These are phyloP conservation scores for Epizoanthus scotinus DNA, from an alignment of 92 coral and sea anemone genomes.

Conservation along the genomic window DNA sequence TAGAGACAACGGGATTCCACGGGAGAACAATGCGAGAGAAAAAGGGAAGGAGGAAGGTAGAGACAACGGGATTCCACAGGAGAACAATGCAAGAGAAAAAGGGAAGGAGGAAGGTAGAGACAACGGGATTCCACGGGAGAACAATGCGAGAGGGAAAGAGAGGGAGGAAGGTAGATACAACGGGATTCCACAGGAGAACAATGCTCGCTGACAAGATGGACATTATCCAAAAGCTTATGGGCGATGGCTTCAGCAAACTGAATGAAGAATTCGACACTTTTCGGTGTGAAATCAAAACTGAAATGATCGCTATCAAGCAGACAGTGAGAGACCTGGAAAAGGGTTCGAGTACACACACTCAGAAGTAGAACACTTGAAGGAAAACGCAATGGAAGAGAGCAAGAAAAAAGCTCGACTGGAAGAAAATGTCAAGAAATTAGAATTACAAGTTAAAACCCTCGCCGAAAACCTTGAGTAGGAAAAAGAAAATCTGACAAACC, in stretches of 20 bases:
- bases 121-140: too few species aligned
- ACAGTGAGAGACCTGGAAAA: conserved; percentile 22
- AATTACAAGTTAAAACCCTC: conserved; percentile 8
- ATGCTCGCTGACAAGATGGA: too few species aligned
- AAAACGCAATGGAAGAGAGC: neutral
- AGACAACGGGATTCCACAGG: too few species aligned
- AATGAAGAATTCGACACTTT: conserved; percentile 25
- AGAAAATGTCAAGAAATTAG: neutral
- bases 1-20: too few species aligned
- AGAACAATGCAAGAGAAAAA: too few species aligned
- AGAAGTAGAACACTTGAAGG: conserved; percentile 15
- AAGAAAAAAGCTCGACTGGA: neutral
- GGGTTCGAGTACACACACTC: conserved; percentile 12
- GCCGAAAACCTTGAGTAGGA: conserved; percentile 32
- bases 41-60: too few species aligned
- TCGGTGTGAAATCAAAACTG: conserved; percentile 33
- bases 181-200: too few species aligned
- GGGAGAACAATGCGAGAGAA: too few species aligned
- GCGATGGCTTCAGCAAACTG: conserved; percentile 21
- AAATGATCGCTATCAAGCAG: conserved; percentile 6
- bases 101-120: too few species aligned
- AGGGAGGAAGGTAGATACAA: too few species aligned
- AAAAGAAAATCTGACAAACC: conserved; percentile 14
- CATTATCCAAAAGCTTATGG: too few species aligned
- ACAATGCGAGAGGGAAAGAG: too few species aligned